phyloP scores from a whole-genome alignment of 2,797 vertebrate genomes.

The Labeo calbasu region DNA sequence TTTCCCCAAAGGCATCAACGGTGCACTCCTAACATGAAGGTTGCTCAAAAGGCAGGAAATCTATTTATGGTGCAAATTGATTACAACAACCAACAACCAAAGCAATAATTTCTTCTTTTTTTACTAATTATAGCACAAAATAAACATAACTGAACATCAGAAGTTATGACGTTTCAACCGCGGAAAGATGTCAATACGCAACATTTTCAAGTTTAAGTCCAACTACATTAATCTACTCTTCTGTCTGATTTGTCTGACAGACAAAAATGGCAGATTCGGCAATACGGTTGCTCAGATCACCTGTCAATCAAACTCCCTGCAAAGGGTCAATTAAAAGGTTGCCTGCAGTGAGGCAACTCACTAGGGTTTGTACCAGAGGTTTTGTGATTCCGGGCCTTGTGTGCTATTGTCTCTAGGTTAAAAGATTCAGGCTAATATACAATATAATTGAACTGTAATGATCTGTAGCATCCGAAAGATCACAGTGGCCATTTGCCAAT shows the following conservation, averaged over 20 bases:
- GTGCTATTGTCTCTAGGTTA: constrained; percentile 18
- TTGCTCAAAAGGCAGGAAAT: not conserved
- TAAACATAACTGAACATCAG: too few relatives aligned
- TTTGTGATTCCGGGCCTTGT: not conserved
- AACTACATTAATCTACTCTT: too few relatives aligned
- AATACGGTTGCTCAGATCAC: too few relatives aligned
- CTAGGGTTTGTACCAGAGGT: not conserved
- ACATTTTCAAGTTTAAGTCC: too few relatives aligned
- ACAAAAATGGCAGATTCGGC: too few relatives aligned
- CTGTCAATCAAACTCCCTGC: too few relatives aligned
- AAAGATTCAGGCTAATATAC: constrained; percentile 5
- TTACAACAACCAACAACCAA: too few relatives aligned
- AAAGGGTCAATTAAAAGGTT: not conserved
- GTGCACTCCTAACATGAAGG: not conserved
- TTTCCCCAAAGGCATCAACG: not conserved
- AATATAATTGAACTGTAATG: constrained; percentile 46
- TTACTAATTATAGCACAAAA: too few relatives aligned
- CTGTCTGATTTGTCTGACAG: too few relatives aligned
- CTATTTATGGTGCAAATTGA: not conserved
- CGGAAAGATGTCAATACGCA: too few relatives aligned
- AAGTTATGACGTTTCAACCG: too few relatives aligned
- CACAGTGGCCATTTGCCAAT: constrained; percentile 35
- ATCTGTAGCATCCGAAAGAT: constrained; percentile 45
- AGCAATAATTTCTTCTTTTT: too few relatives aligned
- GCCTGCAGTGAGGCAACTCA: not conserved